Base-by-base conservation (phyloP, 2,113 vertebrate species). In the Hypocryptadius cinnamomeus region DNA sequence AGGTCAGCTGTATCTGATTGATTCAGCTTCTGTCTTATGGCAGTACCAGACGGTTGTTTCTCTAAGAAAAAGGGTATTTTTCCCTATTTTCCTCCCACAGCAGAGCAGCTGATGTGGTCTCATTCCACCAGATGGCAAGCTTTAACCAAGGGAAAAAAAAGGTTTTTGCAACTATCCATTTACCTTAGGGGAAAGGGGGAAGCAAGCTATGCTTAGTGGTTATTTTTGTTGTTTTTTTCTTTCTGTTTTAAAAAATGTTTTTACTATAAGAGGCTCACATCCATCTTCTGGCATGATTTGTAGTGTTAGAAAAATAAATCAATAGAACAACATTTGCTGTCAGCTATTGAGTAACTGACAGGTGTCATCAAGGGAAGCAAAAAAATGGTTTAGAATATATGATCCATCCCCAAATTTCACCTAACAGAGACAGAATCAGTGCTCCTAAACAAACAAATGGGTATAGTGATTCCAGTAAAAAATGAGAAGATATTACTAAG, bases 111-210 rank as follows among this genome's bases (percentile, higher is more conserved):
- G 59, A 47, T 23, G 18, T 71, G 17, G 7, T 53, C 21, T 53
- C 31, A 14, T 11, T 91, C 96, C 97, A 96, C 93, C 64, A 97
- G 98, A 93, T 97, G 98, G 97, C 98, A 97, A 95, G 50, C 95
- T 97, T 97, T 86, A 94, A 94, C 15, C 48, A 91, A 74, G 24
- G n/a, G 69, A 96, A 92, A 61, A 71, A 37, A 48, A 24, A 5
- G 6, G 1, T 45, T 53, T 68, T 65, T 50, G 8, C 20, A 65
- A 24, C n/a, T 77, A 37, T 66, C 35, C 25, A 9, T 50, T 85
- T 94, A 35, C 25, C 35, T 86, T 31, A 23, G 50, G 60, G 35
- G 25, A 64, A 16, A 14, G 18, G 37, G 20, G 21, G 25, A 68
- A 82, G 45, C 0, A 1, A 69, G 15, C 65, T 79, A 54, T 18